phyloP scores from a whole-genome alignment of 2,113 vertebrate genomes.

The Malurus melanocephalus region DNA sequence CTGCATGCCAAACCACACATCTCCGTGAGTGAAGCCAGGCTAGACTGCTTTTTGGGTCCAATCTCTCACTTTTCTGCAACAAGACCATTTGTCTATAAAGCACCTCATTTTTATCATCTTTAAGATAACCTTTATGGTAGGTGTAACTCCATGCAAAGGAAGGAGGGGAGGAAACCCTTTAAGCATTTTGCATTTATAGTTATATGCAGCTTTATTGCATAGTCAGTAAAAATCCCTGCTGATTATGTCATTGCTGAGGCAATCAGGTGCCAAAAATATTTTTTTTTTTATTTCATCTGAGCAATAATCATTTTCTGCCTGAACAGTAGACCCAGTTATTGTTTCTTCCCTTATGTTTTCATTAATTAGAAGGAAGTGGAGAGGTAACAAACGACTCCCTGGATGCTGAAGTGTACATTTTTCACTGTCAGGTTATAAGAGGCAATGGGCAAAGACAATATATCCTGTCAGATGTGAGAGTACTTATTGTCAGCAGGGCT shows the following conservation, averaged over 20 bases:
- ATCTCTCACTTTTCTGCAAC: neutral
- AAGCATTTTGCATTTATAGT: constrained; percentile 33
- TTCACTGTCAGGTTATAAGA: constrained; percentile 69
- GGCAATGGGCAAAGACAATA: constrained; percentile 64
- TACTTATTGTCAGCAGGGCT: constrained; percentile 63
- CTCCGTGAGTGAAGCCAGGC: neutral
- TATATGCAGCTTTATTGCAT: constrained; percentile 48
- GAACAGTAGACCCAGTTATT: constrained; percentile 40
- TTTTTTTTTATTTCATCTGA: constrained; percentile 36
- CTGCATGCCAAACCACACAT: neutral
- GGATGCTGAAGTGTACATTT: constrained; percentile 56
- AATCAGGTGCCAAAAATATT: constrained; percentile 50
- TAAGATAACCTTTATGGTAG: neutral
- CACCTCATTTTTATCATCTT: neutral
- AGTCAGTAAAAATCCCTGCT: constrained; percentile 64
- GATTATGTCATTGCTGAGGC: constrained; percentile 69
- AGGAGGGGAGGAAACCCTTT: neutral
- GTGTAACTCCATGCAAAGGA: neutral
- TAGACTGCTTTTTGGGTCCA: neutral
- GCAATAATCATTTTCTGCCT: constrained; percentile 55
- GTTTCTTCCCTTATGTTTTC: constrained; percentile 63
- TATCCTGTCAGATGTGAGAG: constrained; percentile 58
- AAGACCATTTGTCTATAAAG: neutral
- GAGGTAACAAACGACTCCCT: constrained; percentile 53
- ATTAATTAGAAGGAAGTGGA: constrained; percentile 59